These are phyloP conservation scores for Phania funesta DNA, from an alignment of 2,888 invertebrate genomes.

Conservation along the genomic window DNA sequence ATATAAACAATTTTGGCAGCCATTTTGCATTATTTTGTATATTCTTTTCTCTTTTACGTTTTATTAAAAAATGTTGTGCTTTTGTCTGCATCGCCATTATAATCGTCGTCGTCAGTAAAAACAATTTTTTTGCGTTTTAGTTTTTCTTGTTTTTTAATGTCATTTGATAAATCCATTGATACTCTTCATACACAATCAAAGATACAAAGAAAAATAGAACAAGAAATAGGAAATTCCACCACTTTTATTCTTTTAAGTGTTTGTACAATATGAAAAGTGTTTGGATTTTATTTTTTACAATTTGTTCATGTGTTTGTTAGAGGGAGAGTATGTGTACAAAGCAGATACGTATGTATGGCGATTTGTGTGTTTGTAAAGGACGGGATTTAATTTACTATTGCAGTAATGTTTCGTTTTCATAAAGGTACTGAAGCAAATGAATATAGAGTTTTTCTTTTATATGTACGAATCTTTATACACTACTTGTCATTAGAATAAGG, in stretches of 20 bases:
- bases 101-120: conserved; percentile 26
- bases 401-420: background rate
- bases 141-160: conserved; percentile 29
- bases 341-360: background rate
- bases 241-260: conserved; percentile 24
- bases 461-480: background rate
- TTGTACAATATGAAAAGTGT: conserved; percentile 28
- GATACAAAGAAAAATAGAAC: background rate
- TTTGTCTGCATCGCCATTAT: conserved; percentile 52
- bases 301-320: background rate
- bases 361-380: background rate
- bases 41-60: background rate
- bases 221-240: conserved; percentile 41
- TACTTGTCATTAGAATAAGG: too few relatives aligned
- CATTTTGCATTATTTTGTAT: conserved; percentile 55
- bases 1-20: conserved; percentile 42
- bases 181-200: conserved; percentile 11
- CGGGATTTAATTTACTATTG: conserved; percentile 1
- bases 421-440: conserved; percentile 43
- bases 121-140: conserved; percentile 11
- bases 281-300: background rate
- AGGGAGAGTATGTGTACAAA: background rate
- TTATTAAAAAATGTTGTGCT: conserved; percentile 14
- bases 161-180: conserved; percentile 55
- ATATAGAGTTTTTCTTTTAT: conserved; percentile 23